phyloP scores from a whole-genome alignment of 2,888 invertebrate species.

The Agelastica alni region DNA sequence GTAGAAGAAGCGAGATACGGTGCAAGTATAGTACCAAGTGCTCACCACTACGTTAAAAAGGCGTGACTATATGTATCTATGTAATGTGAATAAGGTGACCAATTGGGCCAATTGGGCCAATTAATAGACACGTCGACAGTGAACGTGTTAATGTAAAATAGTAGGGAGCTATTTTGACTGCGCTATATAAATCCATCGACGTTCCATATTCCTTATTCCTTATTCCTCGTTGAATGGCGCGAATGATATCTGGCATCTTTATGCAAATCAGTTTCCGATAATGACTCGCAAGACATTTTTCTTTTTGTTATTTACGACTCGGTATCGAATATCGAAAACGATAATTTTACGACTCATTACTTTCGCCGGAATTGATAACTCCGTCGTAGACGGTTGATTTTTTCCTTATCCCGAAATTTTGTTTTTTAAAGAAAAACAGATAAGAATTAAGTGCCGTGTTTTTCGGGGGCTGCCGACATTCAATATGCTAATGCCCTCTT shows the following conservation, averaged over 20 bases:
- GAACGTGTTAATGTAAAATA: too few species aligned
- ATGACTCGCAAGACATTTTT: constrained; percentile 45
- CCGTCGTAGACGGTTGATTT: constrained; percentile 39
- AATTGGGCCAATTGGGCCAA: too few species aligned
- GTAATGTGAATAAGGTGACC: too few species aligned
- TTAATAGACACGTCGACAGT: background rate
- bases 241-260: constrained; percentile 54
- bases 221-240: too few species aligned
- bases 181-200: constrained; percentile 43
- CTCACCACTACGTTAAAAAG: too few species aligned
- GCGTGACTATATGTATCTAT: too few species aligned
- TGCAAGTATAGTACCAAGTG: too few species aligned
- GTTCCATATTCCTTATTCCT: constrained; percentile 40
- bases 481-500: background rate
- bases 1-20: too few species aligned
- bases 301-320: constrained; percentile 55
- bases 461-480: background rate
- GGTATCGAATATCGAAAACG: constrained; percentile 43
- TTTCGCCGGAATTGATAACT: constrained; percentile 53
- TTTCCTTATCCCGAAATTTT: constrained; percentile 36
- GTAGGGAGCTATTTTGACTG: constrained; percentile 13
- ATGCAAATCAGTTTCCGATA: constrained; percentile 58
- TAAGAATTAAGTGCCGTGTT: constrained; percentile 10
- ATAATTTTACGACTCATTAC: constrained; percentile 58
- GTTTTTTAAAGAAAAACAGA: constrained; percentile 5